phyloP scores from a whole-genome alignment of 2,113 vertebrate species.

The Perca fluviatilis region DNA sequence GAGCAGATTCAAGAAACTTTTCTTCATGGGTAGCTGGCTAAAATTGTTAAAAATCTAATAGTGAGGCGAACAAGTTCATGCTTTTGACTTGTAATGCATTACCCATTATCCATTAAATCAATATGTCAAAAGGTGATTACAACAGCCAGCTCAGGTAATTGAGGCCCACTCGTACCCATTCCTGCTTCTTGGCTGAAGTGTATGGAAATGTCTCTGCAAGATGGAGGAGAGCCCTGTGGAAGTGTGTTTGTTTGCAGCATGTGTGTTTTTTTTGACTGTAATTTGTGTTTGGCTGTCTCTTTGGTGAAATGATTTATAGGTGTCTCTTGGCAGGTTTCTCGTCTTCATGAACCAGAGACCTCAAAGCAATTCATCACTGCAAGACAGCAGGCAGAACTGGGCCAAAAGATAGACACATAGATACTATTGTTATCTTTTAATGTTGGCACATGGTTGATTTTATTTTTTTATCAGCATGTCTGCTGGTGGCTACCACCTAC shows the following conservation, averaged over 20 bases:
- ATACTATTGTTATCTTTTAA: constrained; percentile 20
- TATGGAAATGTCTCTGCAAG: constrained; percentile 11
- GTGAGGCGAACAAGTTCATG: not conserved
- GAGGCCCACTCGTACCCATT: constrained; percentile 5
- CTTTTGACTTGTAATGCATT: constrained; percentile 13
- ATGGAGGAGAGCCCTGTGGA: not conserved
- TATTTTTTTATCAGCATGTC: not conserved
- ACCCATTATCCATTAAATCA: constrained; percentile 16
- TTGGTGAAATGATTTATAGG: constrained; percentile 55
- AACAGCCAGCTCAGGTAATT: constrained; percentile 25
- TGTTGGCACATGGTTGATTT: constrained; percentile 8
- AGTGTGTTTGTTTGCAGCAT: constrained; percentile 18
- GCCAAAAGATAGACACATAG: constrained; percentile 38
- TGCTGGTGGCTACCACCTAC: not conserved
- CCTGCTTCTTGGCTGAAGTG: not conserved
- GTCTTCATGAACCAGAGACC: constrained; percentile 20
- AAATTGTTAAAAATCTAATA: not conserved
- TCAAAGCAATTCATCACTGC: constrained; percentile 42
- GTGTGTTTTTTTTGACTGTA: constrained; percentile 37
- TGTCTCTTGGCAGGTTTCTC: constrained; percentile 41
- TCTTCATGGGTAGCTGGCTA: not conserved
- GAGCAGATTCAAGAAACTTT: not conserved
- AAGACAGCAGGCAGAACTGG: constrained; percentile 30
- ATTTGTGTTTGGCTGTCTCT: constrained; percentile 30
- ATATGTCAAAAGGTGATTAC: constrained; percentile 31